These are phyloP conservation scores for Rhea pennata DNA, from an alignment of 2,113 vertebrate genomes.

Conservation along the genomic window DNA sequence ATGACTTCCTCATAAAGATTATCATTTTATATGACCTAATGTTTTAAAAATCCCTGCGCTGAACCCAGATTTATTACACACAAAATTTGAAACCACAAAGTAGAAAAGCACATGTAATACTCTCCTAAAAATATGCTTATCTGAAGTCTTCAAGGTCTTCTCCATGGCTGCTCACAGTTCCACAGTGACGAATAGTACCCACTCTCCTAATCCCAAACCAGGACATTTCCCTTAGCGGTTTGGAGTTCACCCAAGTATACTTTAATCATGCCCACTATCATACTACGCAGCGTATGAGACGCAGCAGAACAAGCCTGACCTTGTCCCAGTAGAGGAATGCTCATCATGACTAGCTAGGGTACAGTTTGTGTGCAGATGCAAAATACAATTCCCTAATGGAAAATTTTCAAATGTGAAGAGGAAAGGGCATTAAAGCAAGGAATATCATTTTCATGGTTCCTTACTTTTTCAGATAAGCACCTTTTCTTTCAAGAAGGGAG, in stretches of 20 bases:
- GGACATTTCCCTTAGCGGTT: not conserved
- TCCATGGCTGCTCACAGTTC: not conserved
- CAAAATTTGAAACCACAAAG: not conserved
- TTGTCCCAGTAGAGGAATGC: not conserved
- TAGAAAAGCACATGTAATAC: not conserved
- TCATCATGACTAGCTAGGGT: not conserved
- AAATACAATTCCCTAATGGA: not conserved
- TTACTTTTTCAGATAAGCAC: not conserved
- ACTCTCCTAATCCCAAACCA: not conserved
- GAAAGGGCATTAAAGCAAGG: not conserved
- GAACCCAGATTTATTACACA: not conserved
- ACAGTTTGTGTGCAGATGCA: not conserved
- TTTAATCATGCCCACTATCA: not conserved
- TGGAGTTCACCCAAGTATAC: not conserved
- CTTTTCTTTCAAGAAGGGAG: not conserved
- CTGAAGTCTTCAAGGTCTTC: not conserved
- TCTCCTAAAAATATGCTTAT: not conserved
- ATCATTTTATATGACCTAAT: not conserved
- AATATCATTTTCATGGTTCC: not conserved
- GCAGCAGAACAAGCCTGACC: not conserved
- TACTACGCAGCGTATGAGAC: rapidly evolving
- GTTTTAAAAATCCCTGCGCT: not conserved
- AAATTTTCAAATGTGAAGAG: not conserved
- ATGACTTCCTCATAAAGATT: not conserved
- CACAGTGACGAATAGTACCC: not conserved